A percentile compares a stretch with the other conserved stretches of the same genome.
Conservation (phyloP, 2,888 invertebrate genomes). For the Apomyelois bistriatella region DNA sequence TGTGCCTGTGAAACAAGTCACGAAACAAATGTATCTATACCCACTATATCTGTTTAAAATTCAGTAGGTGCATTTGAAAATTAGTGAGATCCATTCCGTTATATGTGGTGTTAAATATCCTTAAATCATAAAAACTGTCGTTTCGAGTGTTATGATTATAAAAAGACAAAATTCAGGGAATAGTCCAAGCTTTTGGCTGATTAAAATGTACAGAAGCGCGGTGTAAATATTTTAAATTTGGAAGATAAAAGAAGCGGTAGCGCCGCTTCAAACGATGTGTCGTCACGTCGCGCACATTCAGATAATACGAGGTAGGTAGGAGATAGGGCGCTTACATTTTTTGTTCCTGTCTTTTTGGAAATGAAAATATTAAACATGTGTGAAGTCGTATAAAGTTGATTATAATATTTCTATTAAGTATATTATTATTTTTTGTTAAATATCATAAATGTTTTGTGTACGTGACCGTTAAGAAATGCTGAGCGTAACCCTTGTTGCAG, state of each 20-base stretch:
- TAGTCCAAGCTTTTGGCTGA: constrained; percentile 56
- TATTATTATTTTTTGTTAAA: constrained; percentile 33
- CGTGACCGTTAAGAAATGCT: constrained; percentile 40
- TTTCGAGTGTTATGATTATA: constrained; percentile 43
- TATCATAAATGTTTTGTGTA: constrained; percentile 46
- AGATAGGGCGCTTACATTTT: constrained; percentile 67
- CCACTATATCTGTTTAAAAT: too few relatives aligned
- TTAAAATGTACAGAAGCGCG: constrained; percentile 75
- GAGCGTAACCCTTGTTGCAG: constrained; percentile 64
- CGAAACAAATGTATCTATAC: too few relatives aligned
- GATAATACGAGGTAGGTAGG: constrained; percentile 50
- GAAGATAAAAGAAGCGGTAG: constrained; percentile 58
- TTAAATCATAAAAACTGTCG: constrained; percentile 54
- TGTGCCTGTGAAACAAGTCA: too few relatives aligned
- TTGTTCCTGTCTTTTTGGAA: constrained; percentile 64
- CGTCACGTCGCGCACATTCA: constrained; percentile 67
- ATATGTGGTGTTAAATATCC: constrained; percentile 14
- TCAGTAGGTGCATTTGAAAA: not conserved
- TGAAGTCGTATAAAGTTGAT: constrained; percentile 49
- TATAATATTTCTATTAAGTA: constrained; percentile 45
- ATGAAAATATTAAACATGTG: constrained; percentile 55
- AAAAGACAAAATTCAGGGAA: constrained; percentile 67
- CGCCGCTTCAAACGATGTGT: constrained; percentile 58
- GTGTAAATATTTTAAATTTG: constrained; percentile 59
- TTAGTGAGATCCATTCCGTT: not conserved